Base-by-base conservation (phyloP, 2,888 invertebrate species). In the Phyllotreta striolata region DNA sequence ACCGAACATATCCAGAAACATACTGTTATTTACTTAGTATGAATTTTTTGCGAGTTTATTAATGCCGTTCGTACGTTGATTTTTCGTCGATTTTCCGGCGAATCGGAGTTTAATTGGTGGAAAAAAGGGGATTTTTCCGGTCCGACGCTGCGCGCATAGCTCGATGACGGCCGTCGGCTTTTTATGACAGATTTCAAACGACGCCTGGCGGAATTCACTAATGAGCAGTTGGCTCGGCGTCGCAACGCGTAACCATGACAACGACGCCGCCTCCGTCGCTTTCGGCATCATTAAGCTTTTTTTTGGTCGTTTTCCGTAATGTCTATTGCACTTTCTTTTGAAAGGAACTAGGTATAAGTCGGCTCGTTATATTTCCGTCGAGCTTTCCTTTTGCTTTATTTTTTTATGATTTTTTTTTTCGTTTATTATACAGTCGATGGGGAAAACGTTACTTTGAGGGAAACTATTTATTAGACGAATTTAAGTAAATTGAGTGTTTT, bases 151-250 rank as follows among this genome's bases (percentile, higher is more conserved):
- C 24, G 24, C 24, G 24, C 24, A 24, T 59, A 43, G 52, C 41
- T 40, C 49, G 57, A 58, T 71, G 74, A 71, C 73, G 73, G 74
- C 70, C 78, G 78, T 74, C 78, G 77, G 72, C 76, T 79, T 80
- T 79, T 79, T 78, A 78, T 79, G 79, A 79, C 79, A 79, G 78
- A 73, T 79, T 79, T 78, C 78, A 78, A 78, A 77, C 79, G 78
- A 80, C 79, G 79, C 79, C 80, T 79, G 74, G 77, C 76, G 79
- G 80, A 79, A 80, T 80, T 79, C 79, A 77, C 80, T 80, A 80
- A 80, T 80, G 80, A 80, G 79, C 78, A 79, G 78, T 78, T 80
- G 79, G 79, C 79, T 74, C 73, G 78, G 76, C 78, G 75, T 77
- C 77, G 76, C 68, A 65, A 69, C 67, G 70, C 72, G 78, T 78